Percentiles rank a stretch among this genome's conserved stretches.
Conservation (phyloP, 2,113 vertebrate species). For the Oncorhynchus keta region DNA sequence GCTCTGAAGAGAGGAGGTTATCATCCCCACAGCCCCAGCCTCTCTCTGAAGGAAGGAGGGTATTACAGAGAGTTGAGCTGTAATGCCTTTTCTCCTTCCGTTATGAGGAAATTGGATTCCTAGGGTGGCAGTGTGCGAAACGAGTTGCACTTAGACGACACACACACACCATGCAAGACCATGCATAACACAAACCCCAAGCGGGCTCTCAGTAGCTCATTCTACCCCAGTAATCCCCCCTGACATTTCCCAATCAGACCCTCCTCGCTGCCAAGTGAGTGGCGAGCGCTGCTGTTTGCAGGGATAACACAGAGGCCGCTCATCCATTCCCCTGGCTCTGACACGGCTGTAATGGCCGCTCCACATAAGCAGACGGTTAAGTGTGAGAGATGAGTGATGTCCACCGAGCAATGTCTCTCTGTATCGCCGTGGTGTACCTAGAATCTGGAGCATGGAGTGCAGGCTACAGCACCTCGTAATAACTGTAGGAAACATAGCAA, state of each 20-base stretch:
- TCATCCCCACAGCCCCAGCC: too few relatives aligned
- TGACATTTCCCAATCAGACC: constrained; percentile 18
- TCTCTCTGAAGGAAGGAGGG: neutral
- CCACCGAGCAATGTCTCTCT: constrained; percentile 23
- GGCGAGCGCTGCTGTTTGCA: constrained; percentile 21
- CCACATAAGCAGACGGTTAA: constrained; percentile 30
- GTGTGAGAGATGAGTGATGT: constrained; percentile 47
- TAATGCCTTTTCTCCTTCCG: neutral
- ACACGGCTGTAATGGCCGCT: constrained; percentile 31
- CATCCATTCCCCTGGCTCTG: constrained; percentile 6
- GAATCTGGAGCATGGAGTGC: too few relatives aligned
- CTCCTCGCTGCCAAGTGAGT: constrained; percentile 7
- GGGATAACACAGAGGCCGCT: constrained; percentile 22
- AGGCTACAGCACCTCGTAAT: too few relatives aligned
- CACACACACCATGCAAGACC: neutral
- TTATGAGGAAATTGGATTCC: constrained; percentile 6
- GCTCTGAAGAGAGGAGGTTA: too few relatives aligned
- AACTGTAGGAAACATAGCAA: too few relatives aligned
- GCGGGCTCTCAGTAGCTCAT: constrained; percentile 15
- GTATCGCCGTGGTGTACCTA: neutral
- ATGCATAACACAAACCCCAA: too few relatives aligned
- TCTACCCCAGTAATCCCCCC: constrained; percentile 24
- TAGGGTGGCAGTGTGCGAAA: too few relatives aligned
- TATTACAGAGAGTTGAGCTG: neutral
- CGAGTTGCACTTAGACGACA: too few relatives aligned